Evolutionary conservation across 2,888 invertebrate genomes (phyloP), one percentile per base, ranked within the genome.

Genomic region (Marasmarcha lunaedactyla): DNA sequence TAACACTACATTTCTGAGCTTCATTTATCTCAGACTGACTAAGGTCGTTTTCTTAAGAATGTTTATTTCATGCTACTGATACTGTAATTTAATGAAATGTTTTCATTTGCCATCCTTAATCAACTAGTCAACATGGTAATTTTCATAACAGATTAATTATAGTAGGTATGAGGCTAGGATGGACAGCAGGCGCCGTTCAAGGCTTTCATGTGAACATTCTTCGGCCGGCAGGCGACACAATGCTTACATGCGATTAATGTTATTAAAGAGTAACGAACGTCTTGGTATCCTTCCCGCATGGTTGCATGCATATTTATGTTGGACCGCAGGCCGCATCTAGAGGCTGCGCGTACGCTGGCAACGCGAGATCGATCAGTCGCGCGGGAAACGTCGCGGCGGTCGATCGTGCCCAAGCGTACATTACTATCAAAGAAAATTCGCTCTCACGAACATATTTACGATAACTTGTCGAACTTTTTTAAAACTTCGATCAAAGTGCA

Each of bases 371-470:
- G 55, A 20, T 33, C 44, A 83, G 81, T 81, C 71, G 74, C 77
- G 71, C 74, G 73, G 63, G 63, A 64, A 65, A 62, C 78, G 58
- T 70, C 61, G 73, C 71, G 67, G 69, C 65, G 53, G 39, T 50
- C 53, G 59, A 70, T 63, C 68, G 70, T 50, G 47, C 42, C 46
- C 54, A 51, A 52, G 53, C 55, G 53, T 25, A 20, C 4, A 20
- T 5, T 5, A 20, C 20, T 33, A 15, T 27, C 15, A 33, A 35
- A 41, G 11, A 54, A 43, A 47, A 44, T 48, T 6, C 12, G 49
- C 50, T 56, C 34, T 34, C 53, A 63, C 81, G 79, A 78, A 67
- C 70, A 57, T 59, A 69, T 71, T 76, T 74, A 78, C 79, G 81
- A 79, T 71, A 73, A 59, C 46, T 56, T 55, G 50, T 52, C 47